These are phyloP conservation scores for Pelochelys cantorii DNA, from an alignment of 2,797 vertebrate genomes.

Conservation along the genomic window DNA sequence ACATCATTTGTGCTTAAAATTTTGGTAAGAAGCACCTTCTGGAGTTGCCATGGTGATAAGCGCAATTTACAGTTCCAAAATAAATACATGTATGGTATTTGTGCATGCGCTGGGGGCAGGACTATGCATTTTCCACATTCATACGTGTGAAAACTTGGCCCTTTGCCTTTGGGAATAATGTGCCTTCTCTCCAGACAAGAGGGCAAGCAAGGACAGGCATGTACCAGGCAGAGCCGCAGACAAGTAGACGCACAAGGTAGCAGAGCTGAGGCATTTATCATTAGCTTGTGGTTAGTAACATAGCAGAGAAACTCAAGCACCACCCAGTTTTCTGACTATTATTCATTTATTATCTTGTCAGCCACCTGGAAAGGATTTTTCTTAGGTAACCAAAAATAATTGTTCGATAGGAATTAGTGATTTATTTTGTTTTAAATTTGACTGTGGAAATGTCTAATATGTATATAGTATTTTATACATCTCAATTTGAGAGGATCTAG, in stretches of 20 bases:
- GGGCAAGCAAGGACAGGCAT: conserved; percentile 38
- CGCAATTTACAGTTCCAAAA: neutral
- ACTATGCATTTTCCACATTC: neutral
- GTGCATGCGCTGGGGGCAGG: conserved; percentile 5
- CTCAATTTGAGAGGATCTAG: neutral
- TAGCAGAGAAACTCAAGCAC: conserved; percentile 25
- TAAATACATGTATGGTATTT: conserved; percentile 2
- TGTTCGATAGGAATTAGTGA: neutral
- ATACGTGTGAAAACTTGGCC: neutral
- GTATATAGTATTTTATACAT: neutral
- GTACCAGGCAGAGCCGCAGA: neutral
- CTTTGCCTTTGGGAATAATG: neutral
- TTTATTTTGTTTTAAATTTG: neutral
- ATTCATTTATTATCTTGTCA: neutral
- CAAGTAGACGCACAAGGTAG: neutral
- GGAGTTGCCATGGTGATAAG: neutral
- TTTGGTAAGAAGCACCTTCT: neutral
- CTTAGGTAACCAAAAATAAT: neutral
- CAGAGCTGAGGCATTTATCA: conserved; percentile 38
- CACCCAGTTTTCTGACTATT: neutral
- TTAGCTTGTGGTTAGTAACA: neutral
- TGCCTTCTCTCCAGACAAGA: neutral
- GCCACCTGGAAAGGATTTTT: neutral
- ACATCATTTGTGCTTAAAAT: neutral
- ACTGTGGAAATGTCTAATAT: neutral